phyloP scores from a whole-genome alignment of 2,113 vertebrate genomes.

The Bolborhynchus lineola region DNA sequence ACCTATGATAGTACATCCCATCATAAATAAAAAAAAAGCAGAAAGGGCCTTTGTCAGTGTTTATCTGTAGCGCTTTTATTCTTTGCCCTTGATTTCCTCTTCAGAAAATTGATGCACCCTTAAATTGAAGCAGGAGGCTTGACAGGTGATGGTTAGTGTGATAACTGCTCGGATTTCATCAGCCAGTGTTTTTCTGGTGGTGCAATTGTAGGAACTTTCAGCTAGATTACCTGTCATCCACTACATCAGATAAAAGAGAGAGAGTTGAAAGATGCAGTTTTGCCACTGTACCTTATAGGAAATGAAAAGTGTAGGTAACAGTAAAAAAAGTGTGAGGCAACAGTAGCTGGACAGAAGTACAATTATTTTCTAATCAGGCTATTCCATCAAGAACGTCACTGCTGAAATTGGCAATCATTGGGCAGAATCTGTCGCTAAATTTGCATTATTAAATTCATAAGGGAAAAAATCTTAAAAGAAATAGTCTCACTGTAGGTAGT shows the following conservation, averaged over 20 bases:
- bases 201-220: conserved; percentile 99
- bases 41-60: conserved; percentile 98
- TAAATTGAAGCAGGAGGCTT: conserved; percentile 98
- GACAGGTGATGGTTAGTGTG: conserved; percentile 99
- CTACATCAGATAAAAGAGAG: conserved; percentile 96
- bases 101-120: conserved; percentile 99
- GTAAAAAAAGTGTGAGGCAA: conserved; percentile 60
- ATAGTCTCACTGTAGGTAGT: conserved; percentile 10
- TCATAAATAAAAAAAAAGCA: conserved; percentile 94
- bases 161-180: conserved; percentile 99
- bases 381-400: conserved; percentile 68
- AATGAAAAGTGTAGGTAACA: conserved; percentile 80
- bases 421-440: conserved; percentile 67
- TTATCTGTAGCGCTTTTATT: conserved; percentile 99
- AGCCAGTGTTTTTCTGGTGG: conserved; percentile 88
- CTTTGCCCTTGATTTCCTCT: conserved; percentile 99
- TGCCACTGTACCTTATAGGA: conserved; percentile 79
- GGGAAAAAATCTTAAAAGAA: conserved; percentile 22
- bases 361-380: conserved; percentile 79
- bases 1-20: conserved; percentile 94
- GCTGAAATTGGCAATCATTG: conserved; percentile 56
- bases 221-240: conserved; percentile 98
- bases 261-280: conserved; percentile 87
- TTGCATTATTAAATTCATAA: conserved; percentile 68
- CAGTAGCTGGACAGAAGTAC: conserved; percentile 60